A percentile compares a stretch with the other conserved stretches of the same genome.
These are phyloP conservation scores for Eristalis pertinax DNA, from an alignment of 2,888 invertebrate species.

Conservation along the genomic window DNA sequence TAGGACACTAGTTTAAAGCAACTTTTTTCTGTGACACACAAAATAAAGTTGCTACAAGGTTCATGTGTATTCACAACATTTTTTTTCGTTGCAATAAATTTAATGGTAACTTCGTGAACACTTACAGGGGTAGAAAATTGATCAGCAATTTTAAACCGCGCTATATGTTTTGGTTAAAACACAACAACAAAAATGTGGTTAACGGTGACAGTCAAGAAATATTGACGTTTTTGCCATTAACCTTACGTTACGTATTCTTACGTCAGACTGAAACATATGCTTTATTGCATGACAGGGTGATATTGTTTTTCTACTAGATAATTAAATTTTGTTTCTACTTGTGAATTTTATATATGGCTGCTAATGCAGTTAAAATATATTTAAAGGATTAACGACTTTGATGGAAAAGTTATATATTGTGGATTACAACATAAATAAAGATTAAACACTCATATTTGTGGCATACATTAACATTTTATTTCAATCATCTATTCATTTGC, in stretches of 20 bases:
- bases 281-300: too few relatives aligned
- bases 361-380: too few relatives aligned
- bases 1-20: not conserved
- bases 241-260: not conserved
- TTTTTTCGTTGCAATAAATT: constrained; percentile 10
- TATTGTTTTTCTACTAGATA: too few relatives aligned
- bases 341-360: too few relatives aligned
- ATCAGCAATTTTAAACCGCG: not conserved
- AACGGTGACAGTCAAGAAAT: constrained; percentile 16
- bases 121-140: not conserved
- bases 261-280: not conserved
- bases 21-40: constrained; percentile 32
- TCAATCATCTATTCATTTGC: constrained; percentile 31
- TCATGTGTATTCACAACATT: constrained; percentile 35
- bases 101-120: not conserved
- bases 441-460: not conserved
- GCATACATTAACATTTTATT: constrained; percentile 3
- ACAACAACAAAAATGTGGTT: constrained; percentile 51
- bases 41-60: not conserved
- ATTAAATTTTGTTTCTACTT: too few relatives aligned
- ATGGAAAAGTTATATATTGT: too few relatives aligned
- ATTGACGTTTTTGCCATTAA: not conserved
- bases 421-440: not conserved
- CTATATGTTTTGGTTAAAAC: constrained; percentile 25
- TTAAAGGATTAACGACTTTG: too few relatives aligned